phyloP scores from a whole-genome alignment of 2,888 invertebrate genomes.

The Eutolmus rufibarbis region DNA sequence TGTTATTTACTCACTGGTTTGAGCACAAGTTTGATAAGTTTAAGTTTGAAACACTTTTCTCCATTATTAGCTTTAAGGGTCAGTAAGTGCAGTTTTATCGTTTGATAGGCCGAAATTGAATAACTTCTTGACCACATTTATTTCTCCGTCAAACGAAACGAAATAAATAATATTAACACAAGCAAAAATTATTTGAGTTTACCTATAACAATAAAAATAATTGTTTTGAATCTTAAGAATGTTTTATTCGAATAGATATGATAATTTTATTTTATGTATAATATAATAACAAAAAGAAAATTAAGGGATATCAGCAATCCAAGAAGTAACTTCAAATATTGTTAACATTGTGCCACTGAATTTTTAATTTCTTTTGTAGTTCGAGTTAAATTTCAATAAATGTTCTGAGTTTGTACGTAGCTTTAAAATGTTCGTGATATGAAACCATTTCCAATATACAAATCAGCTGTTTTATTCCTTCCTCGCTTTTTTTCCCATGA shows the following conservation, averaged over 20 bases:
- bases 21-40: background rate
- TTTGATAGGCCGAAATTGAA: background rate
- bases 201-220: background rate
- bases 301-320: background rate
- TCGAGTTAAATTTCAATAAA: background rate
- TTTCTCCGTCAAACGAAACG: background rate
- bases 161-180: background rate
- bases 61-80: background rate
- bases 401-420: background rate
- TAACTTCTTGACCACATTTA: background rate
- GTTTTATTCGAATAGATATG: background rate
- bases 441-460: background rate
- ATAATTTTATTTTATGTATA: background rate
- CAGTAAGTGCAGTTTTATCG: background rate
- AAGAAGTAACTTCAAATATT: background rate
- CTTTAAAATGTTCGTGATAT: background rate
- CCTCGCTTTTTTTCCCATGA: background rate
- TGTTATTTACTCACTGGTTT: background rate
- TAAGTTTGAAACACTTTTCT: background rate
- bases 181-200: background rate
- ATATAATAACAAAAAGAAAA: background rate
- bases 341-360: background rate
- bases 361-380: background rate
- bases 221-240: background rate
- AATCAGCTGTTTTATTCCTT: background rate